These are phyloP conservation scores for Dinocampus coccinellae DNA, from an alignment of 2,888 invertebrate species.

Conservation along the genomic window DNA sequence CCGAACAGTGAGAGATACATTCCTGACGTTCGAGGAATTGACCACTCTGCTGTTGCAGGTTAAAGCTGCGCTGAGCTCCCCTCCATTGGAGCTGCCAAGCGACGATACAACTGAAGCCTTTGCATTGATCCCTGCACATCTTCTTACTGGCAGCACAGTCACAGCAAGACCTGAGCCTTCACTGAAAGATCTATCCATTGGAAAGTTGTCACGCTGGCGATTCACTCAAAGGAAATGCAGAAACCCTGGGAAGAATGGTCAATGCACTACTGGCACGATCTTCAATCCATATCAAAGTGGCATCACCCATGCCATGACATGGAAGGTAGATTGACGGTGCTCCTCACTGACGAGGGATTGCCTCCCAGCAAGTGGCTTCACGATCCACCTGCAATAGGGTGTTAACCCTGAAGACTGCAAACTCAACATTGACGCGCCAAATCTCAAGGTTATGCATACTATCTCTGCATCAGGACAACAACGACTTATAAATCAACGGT, in stretches of 20 bases:
- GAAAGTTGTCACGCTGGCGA: constrained; percentile 49
- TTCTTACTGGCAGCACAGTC: constrained; percentile 48
- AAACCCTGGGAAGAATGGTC: constrained; percentile 41
- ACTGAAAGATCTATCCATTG: constrained; percentile 36
- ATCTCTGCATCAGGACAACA: no score
- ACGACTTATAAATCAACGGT: no score
- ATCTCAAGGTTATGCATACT: no score
- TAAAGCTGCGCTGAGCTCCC: constrained; percentile 50
- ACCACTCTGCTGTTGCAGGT: constrained; percentile 48
- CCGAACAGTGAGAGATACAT: constrained; percentile 39
- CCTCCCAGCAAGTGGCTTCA: background rate
- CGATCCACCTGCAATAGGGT: background rate
- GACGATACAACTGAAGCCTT: constrained; percentile 42
- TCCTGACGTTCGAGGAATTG: constrained; percentile 52
- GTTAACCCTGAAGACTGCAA: background rate
- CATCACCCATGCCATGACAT: background rate
- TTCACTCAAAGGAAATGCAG: constrained; percentile 23
- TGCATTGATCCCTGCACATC: constrained; percentile 54
- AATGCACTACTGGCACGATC: constrained; percentile 27
- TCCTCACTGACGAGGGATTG: background rate
- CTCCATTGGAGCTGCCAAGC: constrained; percentile 49
- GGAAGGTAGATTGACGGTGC: background rate
- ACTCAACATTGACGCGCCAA: no score
- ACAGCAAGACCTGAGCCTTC: constrained; percentile 44
- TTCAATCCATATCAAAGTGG: constrained; percentile 36